phyloP scores from a whole-genome alignment of 2,797 vertebrate species.

The Pangasius krempfi region DNA sequence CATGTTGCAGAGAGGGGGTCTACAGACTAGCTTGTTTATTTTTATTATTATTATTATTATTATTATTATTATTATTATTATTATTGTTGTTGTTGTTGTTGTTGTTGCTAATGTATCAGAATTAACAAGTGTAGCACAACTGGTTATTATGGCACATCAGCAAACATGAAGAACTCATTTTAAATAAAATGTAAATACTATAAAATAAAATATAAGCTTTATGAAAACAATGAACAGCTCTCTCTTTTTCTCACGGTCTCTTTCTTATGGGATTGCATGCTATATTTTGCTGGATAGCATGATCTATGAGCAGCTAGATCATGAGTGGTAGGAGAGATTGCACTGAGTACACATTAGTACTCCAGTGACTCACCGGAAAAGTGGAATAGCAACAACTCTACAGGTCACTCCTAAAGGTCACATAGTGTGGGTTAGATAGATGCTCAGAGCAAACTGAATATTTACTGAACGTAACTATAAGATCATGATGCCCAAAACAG shows the following conservation, averaged over 20 bases:
- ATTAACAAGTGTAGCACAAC: slow-evolving; percentile 33
- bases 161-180: background rate
- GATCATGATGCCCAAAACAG: background rate
- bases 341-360: background rate
- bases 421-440: slow-evolving; percentile 64
- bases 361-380: background rate
- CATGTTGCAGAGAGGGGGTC: background rate
- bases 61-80: background rate
- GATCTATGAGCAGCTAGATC: background rate
- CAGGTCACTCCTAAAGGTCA: slow-evolving; percentile 52
- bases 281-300: background rate
- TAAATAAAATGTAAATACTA: background rate
- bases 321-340: background rate
- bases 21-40: background rate
- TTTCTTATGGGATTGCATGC: background rate
- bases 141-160: background rate
- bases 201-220: background rate
- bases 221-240: background rate
- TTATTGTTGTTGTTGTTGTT: too few relatives aligned
- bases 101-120: background rate
- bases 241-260: background rate
- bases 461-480: background rate
- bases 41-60: background rate
- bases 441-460: background rate
- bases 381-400: slow-evolving; percentile 50